Conservation (phyloP, 2,888 invertebrate genomes). For the Drosophila mayaguana region DNA sequence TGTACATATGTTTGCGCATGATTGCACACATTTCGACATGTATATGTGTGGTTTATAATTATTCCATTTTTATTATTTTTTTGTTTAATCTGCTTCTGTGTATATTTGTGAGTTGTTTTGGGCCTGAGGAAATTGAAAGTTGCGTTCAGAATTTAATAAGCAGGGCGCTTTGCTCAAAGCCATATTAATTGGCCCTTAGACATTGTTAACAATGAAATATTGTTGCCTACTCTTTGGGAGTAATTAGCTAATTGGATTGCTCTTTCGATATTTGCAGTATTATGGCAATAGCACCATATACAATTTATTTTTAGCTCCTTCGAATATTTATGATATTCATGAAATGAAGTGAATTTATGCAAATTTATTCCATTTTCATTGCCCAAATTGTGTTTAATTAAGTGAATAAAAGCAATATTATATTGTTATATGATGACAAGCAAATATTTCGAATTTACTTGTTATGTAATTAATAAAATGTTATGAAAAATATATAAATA, state of each 20-base stretch:
- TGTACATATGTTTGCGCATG: constrained; percentile 47
- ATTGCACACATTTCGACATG: constrained; percentile 49
- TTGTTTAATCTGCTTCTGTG: constrained; percentile 10
- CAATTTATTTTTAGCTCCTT: background rate
- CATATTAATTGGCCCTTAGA: constrained; percentile 9
- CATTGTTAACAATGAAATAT: background rate
- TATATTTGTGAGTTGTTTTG: too few species aligned
- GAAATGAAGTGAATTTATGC: background rate
- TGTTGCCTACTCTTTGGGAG: background rate
- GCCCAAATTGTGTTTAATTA: too few species aligned
- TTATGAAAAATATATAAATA: too few species aligned
- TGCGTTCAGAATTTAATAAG: constrained; percentile 69
- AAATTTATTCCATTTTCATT: too few species aligned
- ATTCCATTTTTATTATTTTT: background rate
- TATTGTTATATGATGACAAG: too few species aligned
- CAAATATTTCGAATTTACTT: too few species aligned
- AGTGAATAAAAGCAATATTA: too few species aligned
- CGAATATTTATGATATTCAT: background rate
- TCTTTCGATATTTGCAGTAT: background rate
- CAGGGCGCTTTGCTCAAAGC: constrained; percentile 26
- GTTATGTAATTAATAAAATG: too few species aligned
- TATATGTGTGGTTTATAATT: background rate
- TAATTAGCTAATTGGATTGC: background rate
- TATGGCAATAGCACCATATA: background rate
- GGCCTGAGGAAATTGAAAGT: too few species aligned